A percentile compares a stretch with the other conserved stretches of the same genome.
Evolutionary conservation across 2,113 vertebrate species (phyloP).

Genomic region (Psittacula cyanocephala): DNA sequence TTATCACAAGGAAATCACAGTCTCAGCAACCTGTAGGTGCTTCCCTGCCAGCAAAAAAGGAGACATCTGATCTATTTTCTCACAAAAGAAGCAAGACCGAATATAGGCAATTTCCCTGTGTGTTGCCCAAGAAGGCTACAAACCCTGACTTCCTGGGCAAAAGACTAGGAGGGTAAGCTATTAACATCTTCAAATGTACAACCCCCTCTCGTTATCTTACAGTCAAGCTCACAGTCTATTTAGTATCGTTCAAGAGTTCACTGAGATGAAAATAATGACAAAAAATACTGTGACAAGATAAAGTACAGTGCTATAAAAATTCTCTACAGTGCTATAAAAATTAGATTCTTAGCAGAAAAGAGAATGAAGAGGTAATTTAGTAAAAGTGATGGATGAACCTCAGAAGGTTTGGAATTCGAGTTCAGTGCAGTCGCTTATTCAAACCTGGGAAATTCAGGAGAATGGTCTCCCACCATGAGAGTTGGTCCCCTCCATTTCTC

Average conservation of each 20-base stretch:
- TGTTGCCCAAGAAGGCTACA: neutral
- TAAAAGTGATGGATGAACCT: constrained; percentile 70
- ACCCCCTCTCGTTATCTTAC: neutral
- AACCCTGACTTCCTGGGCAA: neutral
- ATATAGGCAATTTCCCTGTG: neutral
- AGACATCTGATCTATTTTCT: neutral
- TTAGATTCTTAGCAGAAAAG: constrained; percentile 70
- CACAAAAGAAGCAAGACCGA: neutral
- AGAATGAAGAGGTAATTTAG: constrained; percentile 71
- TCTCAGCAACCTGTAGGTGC: neutral
- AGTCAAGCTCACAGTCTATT: constrained; percentile 19
- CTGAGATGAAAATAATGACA: constrained; percentile 67
- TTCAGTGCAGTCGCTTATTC: constrained; percentile 15
- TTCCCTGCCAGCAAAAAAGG: neutral
- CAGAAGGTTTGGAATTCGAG: constrained; percentile 41
- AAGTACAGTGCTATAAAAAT: constrained; percentile 72
- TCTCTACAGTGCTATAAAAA: constrained; percentile 72
- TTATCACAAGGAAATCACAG: neutral
- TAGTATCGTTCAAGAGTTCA: constrained; percentile 13
- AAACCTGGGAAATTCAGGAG: constrained; percentile 21
- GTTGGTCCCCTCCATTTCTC: neutral
- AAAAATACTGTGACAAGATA: constrained; percentile 71
- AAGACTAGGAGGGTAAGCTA: neutral
- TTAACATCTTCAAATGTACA: neutral
- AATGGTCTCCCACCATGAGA: neutral